Percentiles rank a stretch among this genome's conserved stretches.
These are phyloP conservation scores for Paramuricea clavata DNA, from an alignment of 92 coral and sea anemone species.

Conservation along the genomic window DNA sequence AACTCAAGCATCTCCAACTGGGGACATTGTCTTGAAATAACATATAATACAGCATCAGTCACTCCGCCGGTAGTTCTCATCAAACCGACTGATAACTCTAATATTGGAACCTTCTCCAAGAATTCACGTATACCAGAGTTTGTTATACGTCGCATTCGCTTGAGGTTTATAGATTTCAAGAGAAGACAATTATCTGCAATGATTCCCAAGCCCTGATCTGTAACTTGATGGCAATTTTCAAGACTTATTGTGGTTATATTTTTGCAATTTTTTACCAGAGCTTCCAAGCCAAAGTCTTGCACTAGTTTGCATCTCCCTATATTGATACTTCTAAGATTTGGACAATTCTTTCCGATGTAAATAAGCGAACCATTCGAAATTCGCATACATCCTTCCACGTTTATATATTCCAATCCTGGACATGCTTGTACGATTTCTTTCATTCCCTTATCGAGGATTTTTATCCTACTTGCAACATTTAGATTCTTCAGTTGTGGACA, in stretches of 20 bases:
- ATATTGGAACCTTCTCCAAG: slow-evolving; percentile 56
- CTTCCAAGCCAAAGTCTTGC: slow-evolving; percentile 76
- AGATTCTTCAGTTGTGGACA: slow-evolving; percentile 70
- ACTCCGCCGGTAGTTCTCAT: slow-evolving; percentile 75
- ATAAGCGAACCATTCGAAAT: slow-evolving; percentile 77
- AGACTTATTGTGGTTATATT: slow-evolving; percentile 68
- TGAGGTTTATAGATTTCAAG: slow-evolving; percentile 74
- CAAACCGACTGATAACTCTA: slow-evolving; percentile 78
- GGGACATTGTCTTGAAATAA: slow-evolving; percentile 29
- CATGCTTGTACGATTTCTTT: slow-evolving; percentile 80
- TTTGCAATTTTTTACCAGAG: slow-evolving; percentile 71
- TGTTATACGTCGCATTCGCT: slow-evolving; percentile 72
- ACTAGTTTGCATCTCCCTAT: slow-evolving; percentile 74
- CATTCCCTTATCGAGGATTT: slow-evolving; percentile 81
- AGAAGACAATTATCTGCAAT: slow-evolving; percentile 72
- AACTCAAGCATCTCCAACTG: slow-evolving; percentile 39
- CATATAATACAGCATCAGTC: slow-evolving; percentile 43
- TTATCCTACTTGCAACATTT: slow-evolving; percentile 65
- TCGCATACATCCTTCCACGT: slow-evolving; percentile 69
- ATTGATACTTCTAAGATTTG: slow-evolving; percentile 67
- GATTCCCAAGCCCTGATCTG: slow-evolving; percentile 74
- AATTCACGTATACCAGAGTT: slow-evolving; percentile 74
- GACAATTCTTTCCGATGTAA: slow-evolving; percentile 76
- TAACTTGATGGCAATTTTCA: slow-evolving; percentile 73
- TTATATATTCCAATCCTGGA: slow-evolving; percentile 75